Evolutionary conservation across 2,113 vertebrate species (phyloP).

Genomic region (Antennarius striatus): DNA sequence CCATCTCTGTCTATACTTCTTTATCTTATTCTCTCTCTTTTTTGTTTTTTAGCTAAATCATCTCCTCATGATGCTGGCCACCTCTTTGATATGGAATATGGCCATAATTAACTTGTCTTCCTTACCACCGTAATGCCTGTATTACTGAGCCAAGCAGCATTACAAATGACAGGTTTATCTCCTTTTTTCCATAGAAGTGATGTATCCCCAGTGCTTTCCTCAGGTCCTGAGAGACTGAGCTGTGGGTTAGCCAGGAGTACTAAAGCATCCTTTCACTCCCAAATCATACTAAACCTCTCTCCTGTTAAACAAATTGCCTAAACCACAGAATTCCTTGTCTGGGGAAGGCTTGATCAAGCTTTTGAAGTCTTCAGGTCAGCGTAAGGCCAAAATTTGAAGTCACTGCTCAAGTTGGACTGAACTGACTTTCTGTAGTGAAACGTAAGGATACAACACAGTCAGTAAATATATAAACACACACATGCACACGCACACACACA

Average conservation of each 20-base stretch:
- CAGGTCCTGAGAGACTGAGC: constrained; percentile 54
- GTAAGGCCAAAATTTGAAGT: constrained; percentile 72
- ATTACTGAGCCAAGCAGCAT: constrained; percentile 32
- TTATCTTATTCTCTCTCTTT: too few relatives aligned
- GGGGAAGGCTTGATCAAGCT: constrained; percentile 72
- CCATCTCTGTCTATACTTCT: too few relatives aligned
- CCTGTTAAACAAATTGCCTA: constrained; percentile 78
- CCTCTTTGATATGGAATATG: neutral
- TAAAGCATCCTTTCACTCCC: constrained; percentile 63
- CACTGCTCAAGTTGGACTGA: constrained; percentile 54
- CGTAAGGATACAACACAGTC: too few relatives aligned
- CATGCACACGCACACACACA: too few relatives aligned
- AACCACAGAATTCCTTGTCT: constrained; percentile 73
- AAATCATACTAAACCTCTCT: constrained; percentile 74
- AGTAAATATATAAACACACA: too few relatives aligned
- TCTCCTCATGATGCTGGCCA: too few relatives aligned
- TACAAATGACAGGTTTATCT: constrained; percentile 13
- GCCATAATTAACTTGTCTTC: constrained; percentile 40
- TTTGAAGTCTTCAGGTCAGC: constrained; percentile 80
- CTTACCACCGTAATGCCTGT: constrained; percentile 38
- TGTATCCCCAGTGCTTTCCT: constrained; percentile 35
- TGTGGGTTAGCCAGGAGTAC: constrained; percentile 65
- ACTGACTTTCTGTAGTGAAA: neutral
- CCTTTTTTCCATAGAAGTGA: constrained; percentile 8
- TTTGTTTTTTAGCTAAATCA: too few relatives aligned